Evolutionary conservation across 1,140 invertebrate genomes (phyloP).

Genomic region (Trichonephila clavata): DNA sequence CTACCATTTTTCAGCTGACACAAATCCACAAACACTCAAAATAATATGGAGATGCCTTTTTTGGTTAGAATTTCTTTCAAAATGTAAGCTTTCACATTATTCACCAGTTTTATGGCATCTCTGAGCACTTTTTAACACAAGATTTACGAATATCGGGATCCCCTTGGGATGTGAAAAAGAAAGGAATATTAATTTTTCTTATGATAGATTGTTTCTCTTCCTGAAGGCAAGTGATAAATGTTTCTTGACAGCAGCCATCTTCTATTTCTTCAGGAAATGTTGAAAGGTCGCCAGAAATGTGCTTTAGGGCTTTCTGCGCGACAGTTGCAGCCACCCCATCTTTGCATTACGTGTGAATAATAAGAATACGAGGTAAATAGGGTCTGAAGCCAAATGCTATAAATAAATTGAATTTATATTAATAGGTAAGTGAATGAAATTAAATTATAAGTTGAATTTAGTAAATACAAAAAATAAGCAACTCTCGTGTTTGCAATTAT

Average conservation of each 20-base stretch:
- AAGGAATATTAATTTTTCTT: constrained; percentile 17
- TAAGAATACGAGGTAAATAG: too few species aligned
- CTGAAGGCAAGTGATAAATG: neutral
- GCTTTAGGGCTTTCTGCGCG: neutral
- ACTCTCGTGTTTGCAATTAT: too few species aligned
- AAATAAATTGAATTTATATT: too few species aligned
- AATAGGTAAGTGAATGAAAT: too few species aligned
- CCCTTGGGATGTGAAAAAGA: neutral
- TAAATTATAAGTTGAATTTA: too few species aligned
- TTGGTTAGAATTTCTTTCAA: neutral
- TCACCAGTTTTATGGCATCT: neutral
- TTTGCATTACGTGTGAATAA: too few species aligned
- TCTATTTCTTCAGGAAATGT: neutral
- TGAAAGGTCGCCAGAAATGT: neutral
- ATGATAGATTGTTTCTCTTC: neutral
- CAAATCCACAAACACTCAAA: neutral
- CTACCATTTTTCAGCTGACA: neutral
- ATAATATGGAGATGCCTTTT: neutral
- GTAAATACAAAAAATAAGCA: too few species aligned
- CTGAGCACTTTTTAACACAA: constrained; percentile 6
- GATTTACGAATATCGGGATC: constrained; percentile 8
- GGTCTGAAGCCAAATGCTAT: too few species aligned
- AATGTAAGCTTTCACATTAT: neutral
- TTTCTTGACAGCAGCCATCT: neutral
- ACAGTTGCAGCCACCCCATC: neutral